Evolutionary conservation across 2,797 vertebrate species (phyloP), one percentile per base, ranked within the genome.

Genomic region (Rhabdophis nuchalis): DNA sequence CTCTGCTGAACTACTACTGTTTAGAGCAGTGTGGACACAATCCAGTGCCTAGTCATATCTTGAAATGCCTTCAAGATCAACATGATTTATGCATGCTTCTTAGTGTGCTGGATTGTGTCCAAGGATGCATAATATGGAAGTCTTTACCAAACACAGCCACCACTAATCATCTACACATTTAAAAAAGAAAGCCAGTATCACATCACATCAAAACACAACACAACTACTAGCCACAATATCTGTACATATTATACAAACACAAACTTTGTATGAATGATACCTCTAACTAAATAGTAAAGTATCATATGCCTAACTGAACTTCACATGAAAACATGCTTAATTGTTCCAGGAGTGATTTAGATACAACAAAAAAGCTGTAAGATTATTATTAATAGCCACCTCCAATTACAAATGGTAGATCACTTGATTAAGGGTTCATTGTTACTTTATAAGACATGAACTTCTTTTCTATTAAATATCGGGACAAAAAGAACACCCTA

Each of bases 161-260:
- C 90, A 85, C n/a, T 92, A 93, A 50, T 90, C 50, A 60, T 46
- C 89, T 77, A 88, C 90, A 91, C 86, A 93, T 46, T 94, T 90
- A 61, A 60, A 3, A 0, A 0, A 0, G 93, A 91, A 93, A n/a
- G 72, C 54, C 91, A 91, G 85, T 89, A 56, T 25, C 53, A 94
- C 90, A 61, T 93, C 85, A 87, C 0, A 54, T 16, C 91, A 94
- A 90, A 57, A 89, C 88, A 94, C 68, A 89, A 87, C 90, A 77
- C 53, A 93, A 95, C 53, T 87, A 88, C 54, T 82, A 96, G 57
- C 86, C 94, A 68, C 93, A 91, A 50, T 60, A 88, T 93, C 89
- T 93, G 60, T 3, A 91, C 54, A 11, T 88, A 68, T 5, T 88
- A 77, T 94, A 95, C 87, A 91, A 88, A 50, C 36, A 72, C 0